Evolutionary conservation across 2,797 vertebrate species (phyloP).

Genomic region (Aplochiton taeniatus): DNA sequence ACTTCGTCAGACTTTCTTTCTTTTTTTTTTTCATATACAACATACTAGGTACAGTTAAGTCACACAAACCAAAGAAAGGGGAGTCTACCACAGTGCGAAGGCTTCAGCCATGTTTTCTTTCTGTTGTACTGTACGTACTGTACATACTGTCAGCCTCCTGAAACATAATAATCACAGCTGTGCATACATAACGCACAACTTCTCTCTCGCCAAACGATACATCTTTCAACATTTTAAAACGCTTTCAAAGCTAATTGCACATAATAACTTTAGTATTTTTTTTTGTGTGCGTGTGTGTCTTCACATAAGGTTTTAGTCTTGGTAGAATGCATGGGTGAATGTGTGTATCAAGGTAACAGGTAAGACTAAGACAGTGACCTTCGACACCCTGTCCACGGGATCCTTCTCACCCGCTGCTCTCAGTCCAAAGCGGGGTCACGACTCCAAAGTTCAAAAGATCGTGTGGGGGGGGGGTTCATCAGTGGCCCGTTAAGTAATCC

Average conservation of each 20-base stretch:
- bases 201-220: constrained; percentile 22
- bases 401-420: too few relatives aligned
- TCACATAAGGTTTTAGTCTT: constrained; percentile 61
- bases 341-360: constrained; percentile 43
- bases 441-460: not conserved
- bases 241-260: constrained; percentile 78
- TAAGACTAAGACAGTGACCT: constrained; percentile 47
- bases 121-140: constrained; percentile 77
- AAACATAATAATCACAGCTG: constrained; percentile 81
- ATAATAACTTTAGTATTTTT: constrained; percentile 38
- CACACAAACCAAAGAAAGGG: constrained; percentile 76
- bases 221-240: constrained; percentile 67
- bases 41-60: constrained; percentile 75
- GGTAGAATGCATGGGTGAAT: constrained; percentile 51
- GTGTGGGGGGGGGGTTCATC: constrained; percentile 45
- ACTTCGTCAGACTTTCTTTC: constrained; percentile 79
- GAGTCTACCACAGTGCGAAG: constrained; percentile 83
- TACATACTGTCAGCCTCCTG: constrained; percentile 74
- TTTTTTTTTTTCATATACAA: constrained; percentile 85
- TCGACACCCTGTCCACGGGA: constrained; percentile 2
- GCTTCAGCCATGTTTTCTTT: constrained; percentile 74
- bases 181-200: constrained; percentile 45
- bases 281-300: constrained; percentile 39
- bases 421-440: too few relatives aligned
- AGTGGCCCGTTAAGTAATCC: constrained; percentile 96